Conservation (phyloP, 2,888 invertebrate genomes). For the Thymelicus sylvestris region DNA sequence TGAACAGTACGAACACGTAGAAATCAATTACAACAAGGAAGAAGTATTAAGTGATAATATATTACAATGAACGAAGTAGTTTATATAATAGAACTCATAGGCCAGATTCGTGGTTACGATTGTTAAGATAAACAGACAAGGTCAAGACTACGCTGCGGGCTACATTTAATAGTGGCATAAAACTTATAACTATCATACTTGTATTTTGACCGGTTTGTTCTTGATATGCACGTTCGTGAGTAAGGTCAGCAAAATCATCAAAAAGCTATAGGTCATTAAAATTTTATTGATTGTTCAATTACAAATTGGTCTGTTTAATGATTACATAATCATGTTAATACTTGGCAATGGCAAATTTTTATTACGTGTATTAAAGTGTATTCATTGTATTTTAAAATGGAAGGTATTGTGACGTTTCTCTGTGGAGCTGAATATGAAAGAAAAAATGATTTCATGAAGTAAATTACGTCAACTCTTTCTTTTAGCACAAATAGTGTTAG, state of each 20-base stretch:
- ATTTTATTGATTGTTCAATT: slow-evolving; percentile 17
- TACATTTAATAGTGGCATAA: slow-evolving; percentile 57
- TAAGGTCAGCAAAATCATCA: slow-evolving; percentile 39
- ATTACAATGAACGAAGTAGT: not conserved
- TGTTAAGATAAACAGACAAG: slow-evolving; percentile 54
- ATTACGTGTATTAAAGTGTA: too few species aligned
- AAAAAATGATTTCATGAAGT: too few species aligned
- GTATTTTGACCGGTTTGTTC: slow-evolving; percentile 57
- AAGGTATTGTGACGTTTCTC: too few species aligned
- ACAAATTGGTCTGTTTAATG: slow-evolving; percentile 21
- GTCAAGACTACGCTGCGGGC: slow-evolving; percentile 55
- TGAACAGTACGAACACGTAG: too few species aligned
- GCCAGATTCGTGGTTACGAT: slow-evolving; percentile 53
- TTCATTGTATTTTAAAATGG: too few species aligned
- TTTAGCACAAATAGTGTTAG: too few species aligned
- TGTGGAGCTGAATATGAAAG: too few species aligned
- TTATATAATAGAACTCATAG: slow-evolving; percentile 47
- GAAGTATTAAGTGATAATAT: not conserved
- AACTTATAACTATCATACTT: slow-evolving; percentile 66
- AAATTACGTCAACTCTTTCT: too few species aligned
- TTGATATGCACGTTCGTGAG: slow-evolving; percentile 42
- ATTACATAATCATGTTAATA: not conserved
- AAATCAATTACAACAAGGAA: slow-evolving; percentile 1
- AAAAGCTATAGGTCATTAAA: slow-evolving; percentile 8
- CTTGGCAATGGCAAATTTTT: too few species aligned